phyloP scores from a whole-genome alignment of 1,140 invertebrate species.

The Helicoverpa armigera region DNA sequence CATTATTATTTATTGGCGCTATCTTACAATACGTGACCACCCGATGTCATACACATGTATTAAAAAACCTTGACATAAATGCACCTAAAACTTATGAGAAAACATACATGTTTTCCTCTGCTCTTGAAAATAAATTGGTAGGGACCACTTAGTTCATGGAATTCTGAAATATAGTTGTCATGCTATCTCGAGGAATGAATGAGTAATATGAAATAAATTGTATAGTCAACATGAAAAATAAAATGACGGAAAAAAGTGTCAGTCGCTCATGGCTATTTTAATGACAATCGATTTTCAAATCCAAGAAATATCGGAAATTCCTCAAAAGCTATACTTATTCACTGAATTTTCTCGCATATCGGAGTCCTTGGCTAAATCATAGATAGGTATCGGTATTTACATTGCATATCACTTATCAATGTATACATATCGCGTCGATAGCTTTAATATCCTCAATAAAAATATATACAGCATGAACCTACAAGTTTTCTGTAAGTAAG shows the following conservation, averaged over 20 bases:
- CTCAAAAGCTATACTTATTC: too few species aligned
- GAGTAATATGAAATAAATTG: too few species aligned
- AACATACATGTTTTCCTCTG: neutral
- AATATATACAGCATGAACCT: neutral
- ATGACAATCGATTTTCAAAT: neutral
- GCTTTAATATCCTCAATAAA: constrained; percentile 11
- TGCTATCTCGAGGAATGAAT: too few species aligned
- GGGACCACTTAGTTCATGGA: too few species aligned
- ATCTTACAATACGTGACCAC: constrained; percentile 35
- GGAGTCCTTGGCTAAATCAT: constrained; percentile 20
- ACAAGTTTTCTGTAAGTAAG: too few species aligned
- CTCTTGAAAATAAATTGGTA: constrained; percentile 6
- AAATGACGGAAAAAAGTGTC: too few species aligned
- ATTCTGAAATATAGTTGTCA: neutral
- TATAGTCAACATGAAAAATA: too few species aligned
- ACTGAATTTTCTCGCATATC: too few species aligned
- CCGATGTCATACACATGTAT: neutral
- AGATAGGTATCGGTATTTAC: constrained; percentile 24
- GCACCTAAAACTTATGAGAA: constrained; percentile 9
- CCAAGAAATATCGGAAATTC: too few species aligned
- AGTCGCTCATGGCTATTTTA: too few species aligned
- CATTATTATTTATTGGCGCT: constrained; percentile 39
- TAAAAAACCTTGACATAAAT: constrained; percentile 28
- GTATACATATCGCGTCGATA: constrained; percentile 23
- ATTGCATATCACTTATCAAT: neutral